phyloP scores from a whole-genome alignment of 2,797 vertebrate species.

The Mycteria americana region DNA sequence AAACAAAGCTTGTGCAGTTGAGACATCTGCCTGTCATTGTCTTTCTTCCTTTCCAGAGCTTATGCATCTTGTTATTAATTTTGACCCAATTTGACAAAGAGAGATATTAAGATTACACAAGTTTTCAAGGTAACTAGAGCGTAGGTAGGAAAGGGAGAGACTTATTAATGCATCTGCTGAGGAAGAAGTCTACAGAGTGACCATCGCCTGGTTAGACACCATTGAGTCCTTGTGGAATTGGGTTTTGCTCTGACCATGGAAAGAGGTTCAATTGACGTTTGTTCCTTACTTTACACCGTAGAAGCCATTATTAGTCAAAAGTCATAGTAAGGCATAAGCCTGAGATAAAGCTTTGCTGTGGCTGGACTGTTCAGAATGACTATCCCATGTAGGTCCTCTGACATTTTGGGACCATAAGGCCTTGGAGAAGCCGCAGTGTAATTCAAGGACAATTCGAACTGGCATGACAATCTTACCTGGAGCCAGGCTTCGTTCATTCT shows the following conservation, averaged over 20 bases:
- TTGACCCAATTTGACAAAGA: not conserved
- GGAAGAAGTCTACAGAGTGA: not conserved
- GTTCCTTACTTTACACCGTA: not conserved
- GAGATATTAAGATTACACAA: not conserved
- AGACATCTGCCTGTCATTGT: not conserved
- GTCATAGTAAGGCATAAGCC: not conserved
- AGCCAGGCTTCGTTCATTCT: fast-evolving
- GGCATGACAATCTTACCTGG: not conserved
- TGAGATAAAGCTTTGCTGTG: not conserved
- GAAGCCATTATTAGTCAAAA: not conserved
- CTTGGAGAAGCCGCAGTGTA: not conserved
- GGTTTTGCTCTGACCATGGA: not conserved
- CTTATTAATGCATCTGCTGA: not conserved
- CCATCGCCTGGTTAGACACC: not conserved
- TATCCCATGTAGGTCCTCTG: not conserved
- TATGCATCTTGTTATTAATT: not conserved
- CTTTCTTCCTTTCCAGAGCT: not conserved
- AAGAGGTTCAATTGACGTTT: not conserved
- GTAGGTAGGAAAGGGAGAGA: not conserved
- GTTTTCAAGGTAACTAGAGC: not conserved
- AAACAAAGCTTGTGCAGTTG: not conserved
- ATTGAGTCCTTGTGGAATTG: not conserved
- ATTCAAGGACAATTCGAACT: not conserved
- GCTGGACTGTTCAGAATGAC: not conserved
- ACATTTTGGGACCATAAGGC: not conserved